These are phyloP conservation scores for Melanotaenia pygmaea DNA, from an alignment of 2,797 vertebrate species.

Conservation along the genomic window DNA sequence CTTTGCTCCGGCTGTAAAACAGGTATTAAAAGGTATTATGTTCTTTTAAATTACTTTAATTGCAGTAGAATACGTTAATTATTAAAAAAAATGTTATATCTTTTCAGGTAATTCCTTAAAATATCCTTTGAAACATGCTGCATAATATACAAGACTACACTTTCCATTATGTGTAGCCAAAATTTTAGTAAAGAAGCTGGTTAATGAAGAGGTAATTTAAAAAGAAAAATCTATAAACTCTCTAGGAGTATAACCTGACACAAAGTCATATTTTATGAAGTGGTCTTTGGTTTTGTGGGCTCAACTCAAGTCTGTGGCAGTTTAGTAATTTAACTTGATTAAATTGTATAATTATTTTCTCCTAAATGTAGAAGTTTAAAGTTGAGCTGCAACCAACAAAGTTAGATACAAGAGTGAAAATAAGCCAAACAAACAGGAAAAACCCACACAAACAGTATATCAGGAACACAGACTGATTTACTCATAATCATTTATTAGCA, in stretches of 20 bases:
- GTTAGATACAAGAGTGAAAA: background rate
- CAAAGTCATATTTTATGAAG: background rate
- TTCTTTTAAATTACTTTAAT: background rate
- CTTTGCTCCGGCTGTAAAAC: background rate
- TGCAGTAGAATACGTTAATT: background rate
- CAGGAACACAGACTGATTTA: background rate
- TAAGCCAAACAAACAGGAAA: background rate
- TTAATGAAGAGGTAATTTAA: background rate
- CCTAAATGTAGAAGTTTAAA: background rate
- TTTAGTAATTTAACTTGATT: background rate
- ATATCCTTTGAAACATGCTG: background rate
- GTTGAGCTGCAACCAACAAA: background rate
- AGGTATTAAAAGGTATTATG: background rate
- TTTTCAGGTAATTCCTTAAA: background rate
- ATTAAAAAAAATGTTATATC: background rate
- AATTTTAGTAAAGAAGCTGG: background rate
- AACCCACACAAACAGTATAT: background rate
- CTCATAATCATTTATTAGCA: constrained; percentile 80
- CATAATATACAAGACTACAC: background rate
- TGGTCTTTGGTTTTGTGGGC: background rate
- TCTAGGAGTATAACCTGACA: background rate
- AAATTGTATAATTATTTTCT: background rate
- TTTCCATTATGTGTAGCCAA: no score
- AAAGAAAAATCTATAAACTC: fast-evolving
- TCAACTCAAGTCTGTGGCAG: background rate